Evolutionary conservation across 2,113 vertebrate genomes (phyloP).

Genomic region (Trogon melanurus): DNA sequence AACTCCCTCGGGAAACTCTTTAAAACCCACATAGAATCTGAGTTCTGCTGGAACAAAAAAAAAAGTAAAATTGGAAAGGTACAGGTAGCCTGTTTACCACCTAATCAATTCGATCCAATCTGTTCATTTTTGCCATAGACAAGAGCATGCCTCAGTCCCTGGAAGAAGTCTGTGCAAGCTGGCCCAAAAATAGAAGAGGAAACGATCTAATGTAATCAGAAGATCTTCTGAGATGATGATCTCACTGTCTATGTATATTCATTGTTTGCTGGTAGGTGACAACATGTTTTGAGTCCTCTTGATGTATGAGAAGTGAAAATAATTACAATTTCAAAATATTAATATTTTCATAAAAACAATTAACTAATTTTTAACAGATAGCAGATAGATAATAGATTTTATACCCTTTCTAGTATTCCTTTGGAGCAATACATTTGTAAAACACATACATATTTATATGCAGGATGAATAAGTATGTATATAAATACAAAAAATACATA

Average conservation of each 20-base stretch:
- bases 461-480: background rate
- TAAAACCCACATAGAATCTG: accelerated
- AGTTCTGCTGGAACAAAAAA: background rate
- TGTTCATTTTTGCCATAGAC: background rate
- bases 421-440: background rate
- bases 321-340: background rate
- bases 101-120: background rate
- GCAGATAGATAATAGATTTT: background rate
- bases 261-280: background rate
- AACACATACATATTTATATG: background rate
- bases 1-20: background rate
- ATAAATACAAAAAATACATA: background rate
- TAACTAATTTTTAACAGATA: background rate
- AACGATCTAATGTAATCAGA: background rate
- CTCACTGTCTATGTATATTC: background rate
- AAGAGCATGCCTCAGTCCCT: background rate
- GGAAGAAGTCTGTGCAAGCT: background rate
- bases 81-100: background rate
- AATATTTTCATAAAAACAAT: background rate
- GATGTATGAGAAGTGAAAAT: background rate
- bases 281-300: background rate
- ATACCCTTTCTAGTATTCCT: background rate
- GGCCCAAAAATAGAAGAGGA: background rate
- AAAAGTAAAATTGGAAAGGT: background rate
- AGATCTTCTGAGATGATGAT: background rate